A percentile compares a stretch with the other conserved stretches of the same genome.
Evolutionary conservation across 2,113 vertebrate species (phyloP).

Genomic region (Galemys pyrenaicus): DNA sequence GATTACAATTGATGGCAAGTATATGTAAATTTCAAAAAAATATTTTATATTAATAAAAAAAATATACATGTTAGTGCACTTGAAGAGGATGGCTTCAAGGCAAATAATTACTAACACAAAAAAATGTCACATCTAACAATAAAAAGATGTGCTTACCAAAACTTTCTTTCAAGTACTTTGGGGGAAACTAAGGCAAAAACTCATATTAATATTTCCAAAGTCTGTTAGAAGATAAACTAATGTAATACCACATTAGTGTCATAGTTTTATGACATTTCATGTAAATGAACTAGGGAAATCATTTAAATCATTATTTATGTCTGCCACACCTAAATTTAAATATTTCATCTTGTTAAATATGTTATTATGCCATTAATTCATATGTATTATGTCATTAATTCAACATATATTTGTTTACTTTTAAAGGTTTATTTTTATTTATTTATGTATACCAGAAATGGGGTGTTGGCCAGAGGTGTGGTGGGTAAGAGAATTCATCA

Average conservation of each 20-base stretch:
- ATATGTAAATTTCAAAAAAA: too few relatives aligned
- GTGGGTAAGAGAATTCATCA: too few relatives aligned
- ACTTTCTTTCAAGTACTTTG: neutral
- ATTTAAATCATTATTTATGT: slow-evolving; percentile 31
- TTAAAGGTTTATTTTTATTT: too few relatives aligned
- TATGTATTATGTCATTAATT: neutral
- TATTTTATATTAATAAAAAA: too few relatives aligned
- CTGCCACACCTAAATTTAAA: slow-evolving; percentile 18
- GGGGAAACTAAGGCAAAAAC: neutral
- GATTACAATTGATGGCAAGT: too few relatives aligned
- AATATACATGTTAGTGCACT: neutral
- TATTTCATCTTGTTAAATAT: neutral
- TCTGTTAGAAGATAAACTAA: neutral
- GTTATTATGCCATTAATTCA: neutral
- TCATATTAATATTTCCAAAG: neutral
- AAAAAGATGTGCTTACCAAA: neutral
- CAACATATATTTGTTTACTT: neutral
- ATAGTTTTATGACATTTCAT: neutral
- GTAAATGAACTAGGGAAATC: slow-evolving; percentile 18
- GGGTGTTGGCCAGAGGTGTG: too few relatives aligned
- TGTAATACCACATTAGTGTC: neutral
- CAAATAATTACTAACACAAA: neutral
- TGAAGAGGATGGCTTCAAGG: neutral
- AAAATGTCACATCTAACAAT: neutral
- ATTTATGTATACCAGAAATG: too few relatives aligned